phyloP scores from a whole-genome alignment of 2,113 vertebrate genomes.

The Eulemur rufifrons region DNA sequence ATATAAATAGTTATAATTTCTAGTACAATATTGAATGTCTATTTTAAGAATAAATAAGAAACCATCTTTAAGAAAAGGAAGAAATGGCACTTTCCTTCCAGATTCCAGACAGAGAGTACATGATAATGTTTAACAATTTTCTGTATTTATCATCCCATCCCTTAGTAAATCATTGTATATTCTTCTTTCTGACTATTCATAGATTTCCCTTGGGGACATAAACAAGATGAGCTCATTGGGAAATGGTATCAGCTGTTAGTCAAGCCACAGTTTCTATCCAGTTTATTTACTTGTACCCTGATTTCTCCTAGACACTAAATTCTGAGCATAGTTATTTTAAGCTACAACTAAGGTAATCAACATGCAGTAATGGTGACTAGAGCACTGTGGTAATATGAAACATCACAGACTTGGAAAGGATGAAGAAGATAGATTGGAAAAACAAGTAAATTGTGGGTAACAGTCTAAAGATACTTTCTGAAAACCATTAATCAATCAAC shows the following conservation, averaged over 20 bases:
- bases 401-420: not conserved
- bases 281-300: not conserved
- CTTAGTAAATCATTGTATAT: conserved; percentile 14
- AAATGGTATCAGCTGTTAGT: conserved; percentile 7
- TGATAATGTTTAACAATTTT: conserved; percentile 9
- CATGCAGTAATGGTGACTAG: not conserved
- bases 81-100: not conserved
- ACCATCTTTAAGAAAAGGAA: not conserved
- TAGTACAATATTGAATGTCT: not conserved
- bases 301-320: conserved; percentile 28
- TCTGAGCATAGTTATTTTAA: not conserved
- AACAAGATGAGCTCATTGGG: not conserved
- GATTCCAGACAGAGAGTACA: conserved; percentile 13
- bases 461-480: not conserved
- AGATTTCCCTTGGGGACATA: not conserved
- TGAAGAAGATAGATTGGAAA: not conserved
- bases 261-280: not conserved
- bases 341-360: not conserved
- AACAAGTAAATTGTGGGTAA: conserved; percentile 12
- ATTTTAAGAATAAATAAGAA: conserved; percentile 37
- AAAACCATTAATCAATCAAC: not conserved
- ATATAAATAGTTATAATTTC: not conserved
- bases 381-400: not conserved
- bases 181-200: conserved; percentile 25
- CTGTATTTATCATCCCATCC: not conserved